Base-by-base conservation (phyloP, 1,140 invertebrate species). In the Hycleus phaleratus region DNA sequence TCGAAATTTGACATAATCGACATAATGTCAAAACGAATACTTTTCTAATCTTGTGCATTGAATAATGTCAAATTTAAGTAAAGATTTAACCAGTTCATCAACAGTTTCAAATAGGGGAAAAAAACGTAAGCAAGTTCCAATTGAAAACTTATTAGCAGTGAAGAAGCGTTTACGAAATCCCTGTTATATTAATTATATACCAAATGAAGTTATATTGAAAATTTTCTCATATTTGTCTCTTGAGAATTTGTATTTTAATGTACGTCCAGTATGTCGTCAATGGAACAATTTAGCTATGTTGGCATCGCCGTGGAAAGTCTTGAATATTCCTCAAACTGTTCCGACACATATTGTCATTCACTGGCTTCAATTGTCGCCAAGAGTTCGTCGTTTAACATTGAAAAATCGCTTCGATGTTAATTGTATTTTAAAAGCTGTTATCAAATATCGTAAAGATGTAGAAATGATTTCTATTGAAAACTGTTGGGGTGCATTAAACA, bases 191-290 rank as follows among this genome's bases (percentile, higher is more conserved):
- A 25, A 6, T n/a, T 12, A 26, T 24, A 26, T 66, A 3, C 65
- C 65, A 9, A 53, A 66, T 38, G 62, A 66, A 49, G 46, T 66
- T 12, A 18, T 64, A 9, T 47, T 66, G 4, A 24, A 53, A 26
- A 62, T 66, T 39, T 66, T 66, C 38, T 64, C 64, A 25, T 64
- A 49, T 40, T 50, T 66, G 18, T 18, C 38, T 10, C 50, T 54
- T 9, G 46, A 64, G 12, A 57, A 66, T 49, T 47, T 66, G 4
- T 66, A 62, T 44, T 46, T 56, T 25, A 60, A 49, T 10, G 56
- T 53, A 6, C 46, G 59, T 18, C 24, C 8, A 3, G 62, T 64
- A 9, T 66, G 60, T 40, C 57, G 46, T n/a, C 50, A 56, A 25
- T 66, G 60, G 62, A 47, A 43, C 12, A 12, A 38, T 7, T 38